A percentile compares a stretch with the other conserved stretches of the same genome.
Conservation (phyloP, 2,888 invertebrate species). For the Pelosia muscerda region DNA sequence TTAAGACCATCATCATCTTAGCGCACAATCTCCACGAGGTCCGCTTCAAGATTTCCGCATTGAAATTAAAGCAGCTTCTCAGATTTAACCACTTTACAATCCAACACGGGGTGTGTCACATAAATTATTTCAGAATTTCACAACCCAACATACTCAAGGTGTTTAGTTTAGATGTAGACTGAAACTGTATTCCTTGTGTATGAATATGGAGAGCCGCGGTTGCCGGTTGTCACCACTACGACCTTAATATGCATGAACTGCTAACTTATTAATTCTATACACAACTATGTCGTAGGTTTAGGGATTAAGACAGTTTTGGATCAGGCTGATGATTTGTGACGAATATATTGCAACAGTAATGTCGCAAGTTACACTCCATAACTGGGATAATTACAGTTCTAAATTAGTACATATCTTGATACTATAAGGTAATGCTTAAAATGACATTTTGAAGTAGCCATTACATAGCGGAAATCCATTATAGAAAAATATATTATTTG, state of each 20-base stretch:
- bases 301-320: background rate
- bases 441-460: too few species aligned
- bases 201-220: slow-evolving; percentile 72
- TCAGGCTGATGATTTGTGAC: slow-evolving; percentile 1
- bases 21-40: background rate
- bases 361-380: too few species aligned
- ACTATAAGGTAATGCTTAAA: too few species aligned
- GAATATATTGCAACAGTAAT: background rate
- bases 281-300: slow-evolving; percentile 52
- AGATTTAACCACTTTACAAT: background rate
- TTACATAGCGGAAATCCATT: too few species aligned
- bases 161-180: slow-evolving; percentile 36
- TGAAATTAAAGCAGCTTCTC: background rate
- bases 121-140: slow-evolving; percentile 15
- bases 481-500: too few species aligned
- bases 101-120: background rate
- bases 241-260: slow-evolving; percentile 76
- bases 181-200: slow-evolving; percentile 47
- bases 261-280: slow-evolving; percentile 74
- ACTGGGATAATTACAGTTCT: too few species aligned
- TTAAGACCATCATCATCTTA: too few species aligned
- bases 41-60: background rate
- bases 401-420: too few species aligned
- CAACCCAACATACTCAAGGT: slow-evolving; percentile 31
- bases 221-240: slow-evolving; percentile 61